Percentiles rank a stretch among this genome's conserved stretches.
phyloP scores from a whole-genome alignment of 2,888 invertebrate species.

The Drosophila infuscata region DNA sequence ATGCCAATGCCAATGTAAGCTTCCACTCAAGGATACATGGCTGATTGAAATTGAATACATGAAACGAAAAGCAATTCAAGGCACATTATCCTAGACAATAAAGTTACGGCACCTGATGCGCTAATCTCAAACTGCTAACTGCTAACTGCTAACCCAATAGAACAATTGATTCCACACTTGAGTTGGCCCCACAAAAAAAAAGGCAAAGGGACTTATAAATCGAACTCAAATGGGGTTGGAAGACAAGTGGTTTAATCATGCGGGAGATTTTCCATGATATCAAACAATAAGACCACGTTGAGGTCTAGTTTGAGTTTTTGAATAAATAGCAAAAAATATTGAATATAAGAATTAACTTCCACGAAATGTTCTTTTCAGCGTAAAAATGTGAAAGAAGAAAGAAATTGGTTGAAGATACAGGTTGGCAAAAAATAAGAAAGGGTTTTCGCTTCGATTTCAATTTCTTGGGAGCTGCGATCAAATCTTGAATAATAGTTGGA shows the following conservation, averaged over 20 bases:
- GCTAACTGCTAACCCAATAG: slow-evolving; percentile 41
- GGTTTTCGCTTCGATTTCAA: slow-evolving; percentile 47
- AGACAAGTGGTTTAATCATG: slow-evolving; percentile 63
- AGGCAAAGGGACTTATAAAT: slow-evolving; percentile 9
- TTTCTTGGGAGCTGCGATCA: slow-evolving; percentile 51
- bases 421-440: slow-evolving; percentile 33
- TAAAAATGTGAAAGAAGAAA: slow-evolving; percentile 8
- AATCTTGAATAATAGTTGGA: slow-evolving; percentile 32
- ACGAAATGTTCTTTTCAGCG: slow-evolving; percentile 62
- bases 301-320: slow-evolving; percentile 24
- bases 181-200: slow-evolving; percentile 26
- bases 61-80: slow-evolving; percentile 48
- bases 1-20: slow-evolving; percentile 27
- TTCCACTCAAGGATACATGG: slow-evolving; percentile 68
- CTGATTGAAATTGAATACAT: slow-evolving; percentile 75
- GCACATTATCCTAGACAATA: slow-evolving; percentile 54
- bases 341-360: slow-evolving; percentile 66
- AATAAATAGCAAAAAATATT: slow-evolving; percentile 61
- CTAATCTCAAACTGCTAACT: slow-evolving; percentile 46
- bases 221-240: slow-evolving; percentile 38
- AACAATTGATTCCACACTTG: slow-evolving; percentile 61
- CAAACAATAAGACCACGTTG: slow-evolving; percentile 29
- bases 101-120: slow-evolving; percentile 71
- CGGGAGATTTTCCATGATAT: slow-evolving; percentile 58
- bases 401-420: slow-evolving; percentile 29